Evolutionary conservation across 2,888 invertebrate species (phyloP), one percentile per base, ranked within the genome.

Genomic region (Auanema sp.): DNA sequence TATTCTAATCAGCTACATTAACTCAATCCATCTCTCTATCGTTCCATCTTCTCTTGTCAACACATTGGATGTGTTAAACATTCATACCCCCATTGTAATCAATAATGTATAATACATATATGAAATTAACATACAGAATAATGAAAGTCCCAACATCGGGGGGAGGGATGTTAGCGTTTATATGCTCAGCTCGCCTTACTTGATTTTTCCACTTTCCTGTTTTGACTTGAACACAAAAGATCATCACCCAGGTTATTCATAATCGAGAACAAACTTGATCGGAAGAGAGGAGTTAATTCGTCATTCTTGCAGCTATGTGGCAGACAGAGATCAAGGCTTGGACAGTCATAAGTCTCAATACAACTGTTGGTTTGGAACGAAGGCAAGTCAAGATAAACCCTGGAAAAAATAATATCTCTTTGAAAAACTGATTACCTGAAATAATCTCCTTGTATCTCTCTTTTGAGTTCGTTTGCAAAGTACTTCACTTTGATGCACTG

Each of bases 241-340:
- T 12, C 12, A 50, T 23, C 16, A 50, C 21, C 16, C 21, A 1
- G 21, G 12, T 50, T 12, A 50, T 47, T 5, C 18, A 16, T 47
- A 3, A 5, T 16, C 10, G 12, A 23, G 12, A 12, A 1, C 50
- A 50, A 50, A 58, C 58, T 50, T 47, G 58, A 58, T 14, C 49
- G 1, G 1, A 58, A n/a, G 10, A 58, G 44, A 14, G 23, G 21
- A 21, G 24, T 11, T 33, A 58, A 33, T 23, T 58, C 58, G 3
- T 24, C 33, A 1, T 33, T 33, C 14, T 25, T 47, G 33, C 58
- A 58, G 3, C 49, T 50, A 14, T 40, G 25, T 18, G 58, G 58
- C 11, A 58, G 50, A 47, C 58, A 58, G 24, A 58, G 24, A 24
- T 58, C 58, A 23, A 58, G 16, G 40, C 18, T 58, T 8, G 58